A percentile compares a stretch with the other conserved stretches of the same genome.
phyloP scores from a whole-genome alignment of 2,113 vertebrate genomes.

The Caranx ignobilis region DNA sequence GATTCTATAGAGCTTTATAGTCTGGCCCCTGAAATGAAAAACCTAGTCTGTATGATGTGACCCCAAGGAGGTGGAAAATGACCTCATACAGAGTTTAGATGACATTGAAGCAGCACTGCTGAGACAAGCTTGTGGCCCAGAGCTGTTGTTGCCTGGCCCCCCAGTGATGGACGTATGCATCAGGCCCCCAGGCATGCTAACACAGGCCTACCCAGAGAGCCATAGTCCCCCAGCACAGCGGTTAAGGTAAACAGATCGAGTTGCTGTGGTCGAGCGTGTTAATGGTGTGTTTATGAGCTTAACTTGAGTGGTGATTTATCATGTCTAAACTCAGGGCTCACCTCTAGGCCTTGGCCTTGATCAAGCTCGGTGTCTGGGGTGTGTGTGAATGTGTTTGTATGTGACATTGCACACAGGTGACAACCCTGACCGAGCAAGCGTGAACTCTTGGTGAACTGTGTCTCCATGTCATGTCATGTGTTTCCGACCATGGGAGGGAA shows the following conservation, averaged over 20 bases:
- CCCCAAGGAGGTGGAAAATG: constrained; percentile 28
- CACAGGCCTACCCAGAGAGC: constrained; percentile 42
- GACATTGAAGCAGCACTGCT: neutral
- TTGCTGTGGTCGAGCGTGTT: constrained; percentile 75
- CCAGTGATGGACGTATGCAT: constrained; percentile 41
- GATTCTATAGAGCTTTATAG: constrained; percentile 11
- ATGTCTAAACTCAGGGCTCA: constrained; percentile 59
- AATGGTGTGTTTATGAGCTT: constrained; percentile 82
- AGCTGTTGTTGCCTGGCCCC: constrained; percentile 10
- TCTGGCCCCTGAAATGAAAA: neutral
- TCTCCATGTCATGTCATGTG: constrained; percentile 24
- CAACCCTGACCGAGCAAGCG: constrained; percentile 11
- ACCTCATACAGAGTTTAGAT: constrained; percentile 21
- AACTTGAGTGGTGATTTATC: constrained; percentile 76
- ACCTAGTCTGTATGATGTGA: neutral
- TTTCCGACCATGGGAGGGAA: constrained; percentile 24
- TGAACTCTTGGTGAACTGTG: constrained; percentile 60
- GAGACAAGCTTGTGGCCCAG: constrained; percentile 6
- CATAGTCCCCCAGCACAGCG: constrained; percentile 32
- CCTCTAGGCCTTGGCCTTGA: constrained; percentile 39
- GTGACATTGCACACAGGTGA: constrained; percentile 52
- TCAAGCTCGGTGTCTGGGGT: constrained; percentile 15
- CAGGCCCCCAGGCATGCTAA: constrained; percentile 49
- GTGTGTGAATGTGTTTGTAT: constrained; percentile 6
- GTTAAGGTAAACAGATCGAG: constrained; percentile 72